Conservation (phyloP, 2,797 vertebrate species). For the Carduelis carduelis region DNA sequence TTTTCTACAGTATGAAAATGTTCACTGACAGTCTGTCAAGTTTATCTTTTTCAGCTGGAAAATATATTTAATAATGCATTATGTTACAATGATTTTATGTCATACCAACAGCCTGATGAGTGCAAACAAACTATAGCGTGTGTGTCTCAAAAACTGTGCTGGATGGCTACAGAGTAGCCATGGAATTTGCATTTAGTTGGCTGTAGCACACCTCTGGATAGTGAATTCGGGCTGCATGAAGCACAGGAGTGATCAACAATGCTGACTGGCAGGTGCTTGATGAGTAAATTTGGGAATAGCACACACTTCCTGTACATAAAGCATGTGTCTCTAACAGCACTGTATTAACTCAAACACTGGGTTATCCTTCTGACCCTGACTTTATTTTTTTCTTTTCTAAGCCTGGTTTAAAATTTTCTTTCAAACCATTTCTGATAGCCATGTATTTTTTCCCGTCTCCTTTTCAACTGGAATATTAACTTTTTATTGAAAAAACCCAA, state of each 20-base stretch:
- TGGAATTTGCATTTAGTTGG: background rate
- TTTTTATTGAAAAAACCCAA: background rate
- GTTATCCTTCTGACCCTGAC: background rate
- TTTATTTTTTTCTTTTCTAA: background rate
- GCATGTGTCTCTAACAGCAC: background rate
- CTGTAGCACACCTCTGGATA: background rate
- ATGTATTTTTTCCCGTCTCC: background rate
- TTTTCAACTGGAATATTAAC: background rate
- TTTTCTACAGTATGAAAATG: conserved; percentile 37
- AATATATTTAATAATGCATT: conserved; percentile 76
- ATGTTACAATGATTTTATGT: conserved; percentile 75
- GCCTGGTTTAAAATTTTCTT: background rate
- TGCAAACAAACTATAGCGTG: conserved; percentile 37
- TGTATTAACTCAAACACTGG: background rate
- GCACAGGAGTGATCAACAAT: background rate
- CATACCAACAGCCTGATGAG: conserved; percentile 60
- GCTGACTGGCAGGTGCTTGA: background rate
- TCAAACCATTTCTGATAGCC: background rate
- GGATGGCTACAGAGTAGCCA: background rate
- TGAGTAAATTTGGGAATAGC: background rate
- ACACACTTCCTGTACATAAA: background rate
- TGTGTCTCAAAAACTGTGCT: background rate
- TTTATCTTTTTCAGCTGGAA: conserved; percentile 52
- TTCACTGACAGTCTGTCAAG: conserved; percentile 62
- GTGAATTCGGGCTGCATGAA: background rate